phyloP scores from a whole-genome alignment of 2,888 invertebrate genomes.

The Neocrepidodera transversa region DNA sequence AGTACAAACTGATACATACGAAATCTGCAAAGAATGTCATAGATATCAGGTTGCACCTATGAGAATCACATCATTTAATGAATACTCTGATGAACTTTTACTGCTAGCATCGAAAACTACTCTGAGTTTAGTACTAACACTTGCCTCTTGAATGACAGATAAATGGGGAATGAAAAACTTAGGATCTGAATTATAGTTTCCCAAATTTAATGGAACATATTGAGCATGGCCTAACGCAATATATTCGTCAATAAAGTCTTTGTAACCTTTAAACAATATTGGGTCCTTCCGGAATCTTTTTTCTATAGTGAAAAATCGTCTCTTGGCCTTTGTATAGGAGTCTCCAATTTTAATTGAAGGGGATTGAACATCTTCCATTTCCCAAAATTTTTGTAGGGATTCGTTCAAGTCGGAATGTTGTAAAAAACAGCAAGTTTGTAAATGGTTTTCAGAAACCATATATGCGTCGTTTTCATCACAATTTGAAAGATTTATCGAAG shows the following conservation, averaged over 20 bases:
- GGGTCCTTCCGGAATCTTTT: not conserved
- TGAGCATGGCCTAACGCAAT: too few relatives aligned
- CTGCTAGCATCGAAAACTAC: slow-evolving; percentile 29
- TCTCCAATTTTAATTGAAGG: not conserved
- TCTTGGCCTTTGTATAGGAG: not conserved
- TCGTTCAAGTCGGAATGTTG: not conserved
- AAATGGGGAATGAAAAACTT: slow-evolving; percentile 27
- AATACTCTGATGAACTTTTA: slow-evolving; percentile 12
- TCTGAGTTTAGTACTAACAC: slow-evolving; percentile 26
- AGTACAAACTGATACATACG: slow-evolving; percentile 23
- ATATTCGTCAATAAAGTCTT: not conserved
- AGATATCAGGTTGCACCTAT: slow-evolving; percentile 27
- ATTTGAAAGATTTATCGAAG: not conserved
- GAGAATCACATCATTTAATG: slow-evolving; percentile 18
- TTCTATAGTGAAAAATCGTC: not conserved
- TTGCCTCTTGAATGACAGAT: slow-evolving; percentile 28
- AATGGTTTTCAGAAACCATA: too few relatives aligned
- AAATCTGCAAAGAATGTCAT: slow-evolving; percentile 22
- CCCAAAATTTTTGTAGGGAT: not conserved
- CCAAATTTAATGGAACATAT: slow-evolving; percentile 13
- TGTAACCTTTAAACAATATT: not conserved
- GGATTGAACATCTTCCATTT: not conserved
- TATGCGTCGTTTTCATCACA: not conserved
- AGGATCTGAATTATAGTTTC: not conserved
- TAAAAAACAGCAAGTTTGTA: too few relatives aligned